Evolutionary conservation across 35 echinoderm and acorn worm species (phyloP).

Genomic region (Amphiura filiformis): DNA sequence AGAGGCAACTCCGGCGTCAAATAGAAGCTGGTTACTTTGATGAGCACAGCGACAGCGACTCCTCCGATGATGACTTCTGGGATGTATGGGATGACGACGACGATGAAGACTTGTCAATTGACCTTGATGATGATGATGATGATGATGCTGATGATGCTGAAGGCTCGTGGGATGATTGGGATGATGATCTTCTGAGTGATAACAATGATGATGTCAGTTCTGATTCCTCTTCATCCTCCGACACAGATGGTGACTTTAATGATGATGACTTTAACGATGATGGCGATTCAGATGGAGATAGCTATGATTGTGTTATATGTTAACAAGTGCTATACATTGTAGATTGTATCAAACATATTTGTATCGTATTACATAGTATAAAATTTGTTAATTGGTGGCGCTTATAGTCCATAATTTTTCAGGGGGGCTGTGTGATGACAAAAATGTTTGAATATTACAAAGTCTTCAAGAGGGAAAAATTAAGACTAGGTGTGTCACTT

Average conservation of each 20-base stretch:
- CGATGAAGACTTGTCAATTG: background rate
- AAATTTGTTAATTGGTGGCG: no score
- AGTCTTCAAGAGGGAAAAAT: no score
- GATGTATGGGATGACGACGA: background rate
- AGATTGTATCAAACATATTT: no score
- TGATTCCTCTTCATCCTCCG: background rate
- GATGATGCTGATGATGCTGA: background rate
- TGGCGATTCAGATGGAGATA: background rate
- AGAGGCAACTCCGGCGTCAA: background rate
- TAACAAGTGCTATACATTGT: background rate
- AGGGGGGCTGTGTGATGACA: no score
- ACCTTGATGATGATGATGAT: constrained; percentile 3
- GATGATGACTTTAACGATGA: background rate
- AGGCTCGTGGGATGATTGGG: background rate
- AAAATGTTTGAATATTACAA: no score
- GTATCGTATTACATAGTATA: no score
- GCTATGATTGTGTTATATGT: background rate
- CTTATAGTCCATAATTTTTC: no score
- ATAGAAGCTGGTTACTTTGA: background rate
- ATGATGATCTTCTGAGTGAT: background rate
- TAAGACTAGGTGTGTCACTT: no score
- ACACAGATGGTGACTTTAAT: background rate
- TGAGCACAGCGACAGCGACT: background rate
- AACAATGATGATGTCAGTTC: background rate
- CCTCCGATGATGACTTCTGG: background rate